Percentiles rank a stretch among this genome's conserved stretches.
Conservation (phyloP, 2,797 vertebrate species). For the Pachyuromys duprasi region DNA sequence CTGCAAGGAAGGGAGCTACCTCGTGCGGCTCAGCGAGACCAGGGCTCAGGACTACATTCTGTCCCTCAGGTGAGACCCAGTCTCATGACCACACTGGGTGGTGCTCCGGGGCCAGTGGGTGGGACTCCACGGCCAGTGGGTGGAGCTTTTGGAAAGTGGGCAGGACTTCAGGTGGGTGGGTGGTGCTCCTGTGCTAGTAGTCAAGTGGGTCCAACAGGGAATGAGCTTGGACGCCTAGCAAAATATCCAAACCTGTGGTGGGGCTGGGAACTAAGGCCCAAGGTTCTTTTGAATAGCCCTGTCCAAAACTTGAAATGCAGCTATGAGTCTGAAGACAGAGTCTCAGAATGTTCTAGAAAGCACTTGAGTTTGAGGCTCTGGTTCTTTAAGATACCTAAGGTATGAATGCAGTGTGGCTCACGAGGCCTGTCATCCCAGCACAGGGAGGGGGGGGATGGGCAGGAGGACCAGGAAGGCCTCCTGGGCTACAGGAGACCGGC, state of each 20-base stretch:
- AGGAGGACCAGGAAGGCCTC: no score
- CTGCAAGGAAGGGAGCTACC: constrained; percentile 96
- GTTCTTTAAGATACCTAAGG: background rate
- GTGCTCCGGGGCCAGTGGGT: background rate
- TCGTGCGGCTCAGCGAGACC: constrained; percentile 94
- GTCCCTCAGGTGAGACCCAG: constrained; percentile 91
- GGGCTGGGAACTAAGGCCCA: background rate
- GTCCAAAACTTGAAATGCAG: background rate
- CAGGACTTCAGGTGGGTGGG: background rate
- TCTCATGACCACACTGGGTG: background rate
- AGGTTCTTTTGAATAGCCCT: background rate
- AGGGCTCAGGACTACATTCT: constrained; percentile 94
- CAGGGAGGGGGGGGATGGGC: background rate
- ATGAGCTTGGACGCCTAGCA: background rate
- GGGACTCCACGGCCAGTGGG: background rate
- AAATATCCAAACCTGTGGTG: background rate
- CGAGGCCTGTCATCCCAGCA: background rate
- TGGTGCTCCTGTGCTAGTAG: background rate
- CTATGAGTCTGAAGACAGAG: background rate
- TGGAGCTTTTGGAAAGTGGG: background rate
- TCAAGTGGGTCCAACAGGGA: background rate
- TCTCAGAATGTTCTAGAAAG: background rate
- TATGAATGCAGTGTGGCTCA: background rate
- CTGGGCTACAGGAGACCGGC: background rate
- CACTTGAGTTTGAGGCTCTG: background rate